Evolutionary conservation across 1,140 invertebrate genomes (phyloP), one percentile per base, ranked within the genome.

Genomic region (Ceratosolen fusciceps): DNA sequence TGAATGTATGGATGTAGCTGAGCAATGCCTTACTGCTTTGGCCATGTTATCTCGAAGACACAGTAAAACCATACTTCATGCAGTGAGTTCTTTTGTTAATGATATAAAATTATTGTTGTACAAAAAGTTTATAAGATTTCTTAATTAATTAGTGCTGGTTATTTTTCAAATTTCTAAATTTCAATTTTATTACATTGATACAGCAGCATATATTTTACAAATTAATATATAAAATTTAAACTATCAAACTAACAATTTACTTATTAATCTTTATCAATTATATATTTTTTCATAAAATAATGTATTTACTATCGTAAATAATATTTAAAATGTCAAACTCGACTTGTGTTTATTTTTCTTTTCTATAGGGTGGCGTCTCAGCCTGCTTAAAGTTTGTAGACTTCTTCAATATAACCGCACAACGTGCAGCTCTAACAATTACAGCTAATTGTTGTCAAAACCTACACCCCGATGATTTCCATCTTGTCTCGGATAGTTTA

Each of bases 1-100:
- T 82, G 98, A 99, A 83, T 99, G 98, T 88, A 99, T 99, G 97
- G 98, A 99, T 91, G 98, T 99, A 7, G 98, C 98, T 24, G 98
- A 99, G 90, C 98, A 99, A 90, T 96, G 96, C 84, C 91, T 99
- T 62, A 98, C 98, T 8, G 98, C 98, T 1, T 91, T 99, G 29
- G 98, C 99, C 88, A 99, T 98, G 95, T 91, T 99, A 31, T 99
- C 98, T 1, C 92, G 97, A n/a, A 91, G 98, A 82, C 98, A 99
- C 91, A 97, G 97, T 83, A 99, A 99, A 91, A 94, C 97, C 43
- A 99, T 99, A 83, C 90, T 99, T 81, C 97, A 98, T 90, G 97
- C 97, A 70, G 96, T 97, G 90, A 91, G 91, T 91, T 39, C 7
- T 43, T 43, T 43, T 43, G 12, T 12, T 12, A 43, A 43, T 43